Conservation (phyloP, 2,113 vertebrate species). For the western clawed frog (Xenopus tropicalis) region DNA sequence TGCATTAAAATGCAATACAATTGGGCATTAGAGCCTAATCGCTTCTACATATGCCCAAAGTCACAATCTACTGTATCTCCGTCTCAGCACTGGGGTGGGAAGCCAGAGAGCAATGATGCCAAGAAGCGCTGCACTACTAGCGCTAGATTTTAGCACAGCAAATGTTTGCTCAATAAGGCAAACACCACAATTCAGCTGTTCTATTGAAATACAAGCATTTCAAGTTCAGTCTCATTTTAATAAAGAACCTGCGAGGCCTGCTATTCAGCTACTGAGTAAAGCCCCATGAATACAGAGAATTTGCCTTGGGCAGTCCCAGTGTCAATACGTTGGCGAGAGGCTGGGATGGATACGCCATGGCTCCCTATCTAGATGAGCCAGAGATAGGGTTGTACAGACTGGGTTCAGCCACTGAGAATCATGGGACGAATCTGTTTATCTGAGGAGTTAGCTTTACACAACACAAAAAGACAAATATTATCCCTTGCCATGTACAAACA, state of each 20-base stretch:
- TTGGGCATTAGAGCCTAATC: no score
- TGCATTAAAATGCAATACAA: no score
- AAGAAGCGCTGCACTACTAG: no score
- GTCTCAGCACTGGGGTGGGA: no score
- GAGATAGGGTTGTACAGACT: constrained; percentile 17
- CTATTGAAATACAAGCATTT: no score
- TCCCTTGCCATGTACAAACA: constrained; percentile 24
- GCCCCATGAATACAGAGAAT: neutral
- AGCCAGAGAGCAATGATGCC: no score
- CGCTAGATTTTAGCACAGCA: no score
- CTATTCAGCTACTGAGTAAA: neutral
- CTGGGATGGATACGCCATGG: constrained; percentile 4
- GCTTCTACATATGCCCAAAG: no score
- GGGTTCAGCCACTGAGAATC: neutral
- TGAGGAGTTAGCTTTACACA: constrained; percentile 32
- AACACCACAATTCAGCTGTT: no score
- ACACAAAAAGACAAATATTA: constrained; percentile 33
- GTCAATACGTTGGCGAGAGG: constrained; percentile 17
- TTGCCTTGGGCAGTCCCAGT: constrained; percentile 21
- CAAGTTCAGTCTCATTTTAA: neutral
- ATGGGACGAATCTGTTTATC: constrained; percentile 32
- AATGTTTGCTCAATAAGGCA: no score
- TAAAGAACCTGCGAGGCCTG: neutral
- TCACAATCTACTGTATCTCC: no score
- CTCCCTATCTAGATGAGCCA: constrained; percentile 28